Evolutionary conservation across 1,140 invertebrate species (phyloP).

Genomic region (Eriosoma lanigerum): DNA sequence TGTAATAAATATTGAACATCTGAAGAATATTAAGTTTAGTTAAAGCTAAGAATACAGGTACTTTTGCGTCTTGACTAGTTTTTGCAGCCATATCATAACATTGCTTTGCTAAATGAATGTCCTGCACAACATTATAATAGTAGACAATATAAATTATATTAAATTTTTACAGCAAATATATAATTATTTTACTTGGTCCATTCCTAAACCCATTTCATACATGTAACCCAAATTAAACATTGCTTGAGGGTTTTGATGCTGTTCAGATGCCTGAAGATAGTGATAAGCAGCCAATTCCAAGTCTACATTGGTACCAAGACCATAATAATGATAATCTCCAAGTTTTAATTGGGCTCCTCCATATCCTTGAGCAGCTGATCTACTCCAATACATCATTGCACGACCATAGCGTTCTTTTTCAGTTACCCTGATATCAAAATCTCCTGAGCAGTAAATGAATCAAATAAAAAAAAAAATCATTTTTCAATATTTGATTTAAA

Average conservation of each 20-base stretch:
- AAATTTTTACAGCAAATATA: neutral
- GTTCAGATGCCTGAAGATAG: slow-evolving; percentile 87
- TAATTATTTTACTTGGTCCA: slow-evolving; percentile 65
- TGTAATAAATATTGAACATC: slow-evolving; percentile 70
- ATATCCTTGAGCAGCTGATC: slow-evolving; percentile 91
- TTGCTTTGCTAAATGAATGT: slow-evolving; percentile 80
- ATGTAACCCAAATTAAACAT: slow-evolving; percentile 99
- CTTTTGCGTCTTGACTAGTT: slow-evolving; percentile 87
- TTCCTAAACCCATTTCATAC: slow-evolving; percentile 96
- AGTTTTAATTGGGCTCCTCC: slow-evolving; percentile 90
- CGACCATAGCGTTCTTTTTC: slow-evolving; percentile 74
- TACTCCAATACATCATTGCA: slow-evolving; percentile 85
- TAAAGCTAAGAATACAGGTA: slow-evolving; percentile 91
- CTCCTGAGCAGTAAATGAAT: slow-evolving; percentile 60
- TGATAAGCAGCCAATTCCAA: slow-evolving; percentile 91
- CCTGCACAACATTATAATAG: slow-evolving; percentile 59
- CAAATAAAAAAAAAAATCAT: neutral
- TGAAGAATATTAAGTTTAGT: slow-evolving; percentile 83
- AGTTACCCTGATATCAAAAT: slow-evolving; percentile 65
- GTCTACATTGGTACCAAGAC: slow-evolving; percentile 84
- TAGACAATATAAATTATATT: neutral
- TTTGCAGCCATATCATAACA: slow-evolving; percentile 97
- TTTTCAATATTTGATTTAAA: neutral
- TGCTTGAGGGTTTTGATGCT: slow-evolving; percentile 95
- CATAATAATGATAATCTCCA: slow-evolving; percentile 98